Conservation (phyloP, 2,113 vertebrate species). For the Chionomys nivalis region DNA sequence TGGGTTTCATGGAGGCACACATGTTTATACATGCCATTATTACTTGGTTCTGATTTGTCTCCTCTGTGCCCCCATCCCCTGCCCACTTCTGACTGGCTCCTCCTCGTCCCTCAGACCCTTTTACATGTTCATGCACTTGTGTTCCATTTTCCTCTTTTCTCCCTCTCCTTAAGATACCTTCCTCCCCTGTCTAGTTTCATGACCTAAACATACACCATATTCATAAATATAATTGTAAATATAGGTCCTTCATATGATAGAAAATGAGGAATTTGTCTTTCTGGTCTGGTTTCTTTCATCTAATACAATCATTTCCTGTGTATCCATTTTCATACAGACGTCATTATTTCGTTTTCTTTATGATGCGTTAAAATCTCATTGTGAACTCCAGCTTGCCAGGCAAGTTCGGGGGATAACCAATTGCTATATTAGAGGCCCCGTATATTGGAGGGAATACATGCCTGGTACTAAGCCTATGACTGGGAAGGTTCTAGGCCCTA, state of each 20-base stretch:
- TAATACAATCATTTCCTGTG: not conserved
- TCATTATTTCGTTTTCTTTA: not conserved
- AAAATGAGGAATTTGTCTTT: not conserved
- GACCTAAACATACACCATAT: not conserved
- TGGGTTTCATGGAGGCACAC: not conserved
- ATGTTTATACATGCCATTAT: not conserved
- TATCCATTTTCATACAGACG: not conserved
- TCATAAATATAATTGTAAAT: not conserved
- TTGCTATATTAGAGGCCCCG: not conserved
- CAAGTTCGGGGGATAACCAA: not conserved
- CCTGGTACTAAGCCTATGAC: not conserved
- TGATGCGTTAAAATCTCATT: not conserved
- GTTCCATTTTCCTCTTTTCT: not conserved
- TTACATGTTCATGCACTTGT: not conserved
- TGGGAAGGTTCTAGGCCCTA: not conserved
- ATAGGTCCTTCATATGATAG: not conserved
- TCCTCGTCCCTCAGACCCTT: not conserved
- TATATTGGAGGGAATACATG: not conserved
- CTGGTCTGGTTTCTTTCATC: not conserved
- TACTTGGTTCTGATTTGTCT: not conserved
- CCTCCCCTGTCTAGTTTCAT: not conserved
- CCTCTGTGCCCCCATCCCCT: not conserved
- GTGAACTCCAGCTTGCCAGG: not conserved
- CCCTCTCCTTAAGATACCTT: not conserved
- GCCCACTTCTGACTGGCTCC: not conserved